Evolutionary conservation across 2,888 invertebrate species (phyloP), one percentile per base, ranked within the genome.

Genomic region (Hyposoter didymator): DNA sequence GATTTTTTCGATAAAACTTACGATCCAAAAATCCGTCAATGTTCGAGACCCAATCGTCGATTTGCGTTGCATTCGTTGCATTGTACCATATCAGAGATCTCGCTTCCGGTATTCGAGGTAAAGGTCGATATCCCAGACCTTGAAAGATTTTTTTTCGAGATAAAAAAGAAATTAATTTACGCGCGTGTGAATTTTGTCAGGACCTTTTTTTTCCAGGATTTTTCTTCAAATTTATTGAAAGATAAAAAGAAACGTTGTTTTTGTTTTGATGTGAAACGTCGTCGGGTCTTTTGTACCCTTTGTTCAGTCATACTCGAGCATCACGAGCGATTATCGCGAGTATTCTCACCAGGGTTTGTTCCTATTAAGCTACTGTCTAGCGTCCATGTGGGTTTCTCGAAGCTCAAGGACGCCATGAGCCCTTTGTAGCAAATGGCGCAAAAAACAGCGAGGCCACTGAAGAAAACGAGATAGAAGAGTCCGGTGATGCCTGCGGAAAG

Each of bases 401-500:
- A 93, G 87, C 96, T 95, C 84, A 99, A 92, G 0, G 97, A 96
- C 64, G 96, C 94, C 90, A 97, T 95, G 89, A 99, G 95, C 0
- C 97, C 97, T 84, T 97, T 96, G 96, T 99, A 96, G 94, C 98
- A 98, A 75, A 98, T 96, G 0, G 97, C 95, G 94, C 98, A 99
- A 91, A 99, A 95, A 8, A 97, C 96, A 19, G 97, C 97, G 92
- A 99, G 95, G 82, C 96, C 96, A 70, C 96, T 95, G 95, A 98
- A 99, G 95, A 99, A 99, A 88, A 98, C 95, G 66, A 95, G 87
- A 95, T 99, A 99, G 95, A 99, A 99, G 0, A 96, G 88, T 32
- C 97, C 92, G 85, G 98, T 96, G 93, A 98, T 96, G 86, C 96
- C 98, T 98, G 96, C 19, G 47, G 67, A 43, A 10, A 66, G 35